Evolutionary conservation across 2,113 vertebrate genomes (phyloP).

Genomic region (Phalacrocorax aristotelis): DNA sequence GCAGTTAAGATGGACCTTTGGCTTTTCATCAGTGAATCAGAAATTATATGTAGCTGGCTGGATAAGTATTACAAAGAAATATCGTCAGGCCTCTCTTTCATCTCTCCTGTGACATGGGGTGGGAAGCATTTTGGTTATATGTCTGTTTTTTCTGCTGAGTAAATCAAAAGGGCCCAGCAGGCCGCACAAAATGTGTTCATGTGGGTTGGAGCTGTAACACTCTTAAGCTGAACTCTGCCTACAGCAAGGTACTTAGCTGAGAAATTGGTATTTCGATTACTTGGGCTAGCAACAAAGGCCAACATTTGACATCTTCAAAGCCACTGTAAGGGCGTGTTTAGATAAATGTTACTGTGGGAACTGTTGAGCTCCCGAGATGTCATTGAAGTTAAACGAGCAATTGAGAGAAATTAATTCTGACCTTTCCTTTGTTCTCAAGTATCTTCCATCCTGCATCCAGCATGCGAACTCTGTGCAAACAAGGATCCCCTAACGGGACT

Average conservation of each 20-base stretch:
- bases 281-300: not conserved
- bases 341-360: not conserved
- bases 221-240: not conserved
- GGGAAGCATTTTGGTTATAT: not conserved
- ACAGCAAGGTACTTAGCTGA: not conserved
- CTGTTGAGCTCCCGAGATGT: not conserved
- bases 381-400: not conserved
- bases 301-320: not conserved
- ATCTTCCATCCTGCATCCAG: not conserved
- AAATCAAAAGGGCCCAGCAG: not conserved
- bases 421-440: slow-evolving; percentile 35
- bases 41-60: not conserved
- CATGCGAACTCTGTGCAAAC: not conserved
- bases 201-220: not conserved
- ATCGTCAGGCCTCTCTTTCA: not conserved
- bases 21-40: not conserved
- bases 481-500: not conserved
- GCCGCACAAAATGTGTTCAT: not conserved
- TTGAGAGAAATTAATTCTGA: slow-evolving; percentile 31
- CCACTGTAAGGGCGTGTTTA: not conserved
- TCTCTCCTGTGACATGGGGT: not conserved
- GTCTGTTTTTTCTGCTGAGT: not conserved
- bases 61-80: not conserved
- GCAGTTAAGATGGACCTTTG: not conserved
- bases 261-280: not conserved